Evolutionary conservation across 1,140 invertebrate genomes (phyloP).

Genomic region (Tetragnatha versicolor): DNA sequence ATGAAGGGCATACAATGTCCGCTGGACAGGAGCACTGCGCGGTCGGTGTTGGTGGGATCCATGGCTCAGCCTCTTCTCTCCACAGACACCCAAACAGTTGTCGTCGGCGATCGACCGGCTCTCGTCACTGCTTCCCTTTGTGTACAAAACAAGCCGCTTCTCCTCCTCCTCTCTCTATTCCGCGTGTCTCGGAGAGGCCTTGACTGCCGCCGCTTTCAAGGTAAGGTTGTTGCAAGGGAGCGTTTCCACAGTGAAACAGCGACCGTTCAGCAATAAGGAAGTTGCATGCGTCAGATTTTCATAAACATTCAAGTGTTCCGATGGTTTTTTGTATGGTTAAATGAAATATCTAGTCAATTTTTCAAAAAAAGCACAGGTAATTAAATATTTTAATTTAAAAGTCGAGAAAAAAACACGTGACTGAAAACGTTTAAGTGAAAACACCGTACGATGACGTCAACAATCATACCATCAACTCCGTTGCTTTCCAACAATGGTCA

Average conservation of each 20-base stretch:
- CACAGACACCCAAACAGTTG: background rate
- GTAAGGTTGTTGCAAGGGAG: constrained; percentile 1
- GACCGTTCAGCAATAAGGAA: no score
- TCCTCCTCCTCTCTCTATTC: background rate
- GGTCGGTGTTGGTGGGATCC: constrained; percentile 5
- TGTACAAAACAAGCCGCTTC: constrained; percentile 8
- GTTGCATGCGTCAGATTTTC: no score
- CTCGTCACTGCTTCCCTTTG: background rate
- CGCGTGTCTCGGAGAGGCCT: constrained; percentile 5
- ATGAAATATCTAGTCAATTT: no score
- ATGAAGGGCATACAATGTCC: constrained; percentile 26
- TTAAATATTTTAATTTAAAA: no score
- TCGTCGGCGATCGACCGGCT: background rate
- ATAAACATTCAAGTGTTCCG: no score
- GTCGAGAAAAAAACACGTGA: no score
- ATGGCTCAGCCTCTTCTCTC: constrained; percentile 5
- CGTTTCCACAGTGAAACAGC: constrained; percentile 1
- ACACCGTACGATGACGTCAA: no score
- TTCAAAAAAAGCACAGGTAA: no score
- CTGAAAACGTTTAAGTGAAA: no score
- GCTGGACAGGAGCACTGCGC: background rate
- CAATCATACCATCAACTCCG: no score
- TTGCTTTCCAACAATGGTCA: no score
- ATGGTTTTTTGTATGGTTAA: no score
- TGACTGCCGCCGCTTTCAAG: background rate